Percentiles rank a stretch among this genome's conserved stretches.
phyloP scores from a whole-genome alignment of 2,797 vertebrate species.

The Graptemys geographica region DNA sequence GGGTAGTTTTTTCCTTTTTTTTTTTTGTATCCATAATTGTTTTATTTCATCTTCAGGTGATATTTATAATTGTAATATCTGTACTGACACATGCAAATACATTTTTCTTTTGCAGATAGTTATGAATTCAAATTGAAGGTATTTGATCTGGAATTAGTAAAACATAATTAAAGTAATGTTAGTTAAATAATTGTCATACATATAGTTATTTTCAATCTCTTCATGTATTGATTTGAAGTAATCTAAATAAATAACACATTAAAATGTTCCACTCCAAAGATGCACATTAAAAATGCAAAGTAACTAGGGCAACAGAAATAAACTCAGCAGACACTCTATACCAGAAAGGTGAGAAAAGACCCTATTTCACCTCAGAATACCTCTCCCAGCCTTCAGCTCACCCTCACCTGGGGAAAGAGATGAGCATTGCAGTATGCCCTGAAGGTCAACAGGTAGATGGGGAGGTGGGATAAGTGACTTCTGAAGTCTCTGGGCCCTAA shows the following conservation, averaged over 20 bases:
- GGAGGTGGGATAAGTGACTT: no score
- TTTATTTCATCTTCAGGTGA: neutral
- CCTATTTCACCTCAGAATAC: neutral
- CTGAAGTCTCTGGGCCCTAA: no score
- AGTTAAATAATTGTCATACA: conserved; percentile 27
- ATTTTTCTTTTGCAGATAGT: neutral
- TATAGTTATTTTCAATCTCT: neutral
- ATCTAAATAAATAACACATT: neutral
- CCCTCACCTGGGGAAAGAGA: neutral
- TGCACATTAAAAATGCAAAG: neutral
- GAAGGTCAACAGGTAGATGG: neutral
- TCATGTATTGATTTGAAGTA: neutral
- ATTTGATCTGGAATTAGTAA: conserved; percentile 45
- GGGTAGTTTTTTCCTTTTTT: neutral
- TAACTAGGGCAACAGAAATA: neutral
- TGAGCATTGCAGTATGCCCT: neutral
- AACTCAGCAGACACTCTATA: neutral
- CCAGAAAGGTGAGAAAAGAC: neutral
- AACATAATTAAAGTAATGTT: neutral
- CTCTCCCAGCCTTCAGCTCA: neutral
- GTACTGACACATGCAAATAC: neutral
- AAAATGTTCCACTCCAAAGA: neutral
- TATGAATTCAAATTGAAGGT: neutral
- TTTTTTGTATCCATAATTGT: neutral
- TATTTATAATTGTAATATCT: neutral